phyloP scores from a whole-genome alignment of 2,113 vertebrate genomes.

The Chinchilla lanigera region DNA sequence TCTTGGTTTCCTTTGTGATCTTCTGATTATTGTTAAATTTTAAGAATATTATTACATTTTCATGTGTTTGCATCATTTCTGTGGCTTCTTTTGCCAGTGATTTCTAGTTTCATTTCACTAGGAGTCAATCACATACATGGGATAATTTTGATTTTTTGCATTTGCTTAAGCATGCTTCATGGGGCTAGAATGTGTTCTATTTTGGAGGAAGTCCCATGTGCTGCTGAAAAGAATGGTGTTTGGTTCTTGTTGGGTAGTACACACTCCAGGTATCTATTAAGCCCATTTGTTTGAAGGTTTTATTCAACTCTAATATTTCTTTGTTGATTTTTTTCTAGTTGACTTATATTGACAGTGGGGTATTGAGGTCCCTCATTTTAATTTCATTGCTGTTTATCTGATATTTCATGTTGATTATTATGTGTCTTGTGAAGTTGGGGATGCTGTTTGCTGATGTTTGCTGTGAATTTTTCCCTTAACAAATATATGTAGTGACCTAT shows the following conservation, averaged over 20 bases:
- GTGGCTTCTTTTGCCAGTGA: neutral
- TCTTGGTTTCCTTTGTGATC: neutral
- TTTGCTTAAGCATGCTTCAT: neutral
- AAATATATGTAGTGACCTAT: neutral
- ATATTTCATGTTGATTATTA: neutral
- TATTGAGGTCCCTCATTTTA: neutral
- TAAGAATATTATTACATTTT: neutral
- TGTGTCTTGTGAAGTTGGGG: neutral
- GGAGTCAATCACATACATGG: neutral
- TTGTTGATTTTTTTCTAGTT: neutral
- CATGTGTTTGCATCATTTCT: neutral
- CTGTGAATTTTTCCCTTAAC: neutral
- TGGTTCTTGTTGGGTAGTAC: neutral
- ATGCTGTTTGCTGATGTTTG: neutral
- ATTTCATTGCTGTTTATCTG: neutral
- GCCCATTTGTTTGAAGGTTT: neutral
- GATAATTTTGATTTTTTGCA: neutral
- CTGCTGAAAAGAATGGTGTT: neutral
- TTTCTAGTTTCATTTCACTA: neutral
- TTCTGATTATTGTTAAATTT: neutral
- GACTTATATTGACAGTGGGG: neutral
- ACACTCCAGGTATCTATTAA: neutral
- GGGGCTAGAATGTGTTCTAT: neutral
- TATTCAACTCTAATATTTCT: neutral
- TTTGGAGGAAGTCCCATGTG: neutral